A percentile compares a stretch with the other conserved stretches of the same genome.
phyloP scores from a whole-genome alignment of 2,888 invertebrate species.

The Drosophila limbata region DNA sequence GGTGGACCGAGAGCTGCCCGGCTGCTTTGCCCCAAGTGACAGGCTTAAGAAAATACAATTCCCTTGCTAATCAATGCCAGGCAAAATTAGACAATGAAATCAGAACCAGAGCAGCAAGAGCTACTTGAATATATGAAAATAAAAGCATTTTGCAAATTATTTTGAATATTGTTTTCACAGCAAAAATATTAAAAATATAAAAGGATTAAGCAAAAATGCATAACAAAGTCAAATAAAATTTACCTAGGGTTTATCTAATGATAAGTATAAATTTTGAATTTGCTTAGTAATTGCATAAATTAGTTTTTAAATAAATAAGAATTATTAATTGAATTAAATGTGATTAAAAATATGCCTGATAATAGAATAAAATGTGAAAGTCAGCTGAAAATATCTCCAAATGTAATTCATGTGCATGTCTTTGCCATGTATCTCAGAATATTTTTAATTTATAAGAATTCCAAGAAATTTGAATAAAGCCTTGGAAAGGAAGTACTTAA shows the following conservation, averaged over 20 bases:
- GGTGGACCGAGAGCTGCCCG: slow-evolving; percentile 3
- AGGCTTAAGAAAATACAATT: slow-evolving; percentile 45
- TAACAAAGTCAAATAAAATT: background rate
- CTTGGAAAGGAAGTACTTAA: no score
- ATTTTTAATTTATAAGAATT: no score
- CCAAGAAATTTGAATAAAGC: no score
- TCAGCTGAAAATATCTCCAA: no score
- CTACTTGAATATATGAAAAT: slow-evolving; percentile 21
- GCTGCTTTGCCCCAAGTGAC: slow-evolving; percentile 25
- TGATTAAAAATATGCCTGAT: no score
- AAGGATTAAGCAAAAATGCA: background rate
- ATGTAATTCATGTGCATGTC: no score
- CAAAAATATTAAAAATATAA: background rate
- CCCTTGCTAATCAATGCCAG: slow-evolving; percentile 58
- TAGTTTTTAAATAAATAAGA: no score
- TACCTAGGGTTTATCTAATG: background rate
- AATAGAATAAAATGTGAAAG: no score
- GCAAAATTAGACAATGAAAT: slow-evolving; percentile 24
- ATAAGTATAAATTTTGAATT: background rate
- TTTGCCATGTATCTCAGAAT: no score
- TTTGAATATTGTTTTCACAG: background rate
- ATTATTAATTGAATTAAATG: no score
- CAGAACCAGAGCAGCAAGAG: background rate
- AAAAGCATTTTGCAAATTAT: slow-evolving; percentile 7
- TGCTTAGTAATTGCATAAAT: background rate